Evolutionary conservation across 2,888 invertebrate species (phyloP).

Genomic region (Temnothorax ravouxi): DNA sequence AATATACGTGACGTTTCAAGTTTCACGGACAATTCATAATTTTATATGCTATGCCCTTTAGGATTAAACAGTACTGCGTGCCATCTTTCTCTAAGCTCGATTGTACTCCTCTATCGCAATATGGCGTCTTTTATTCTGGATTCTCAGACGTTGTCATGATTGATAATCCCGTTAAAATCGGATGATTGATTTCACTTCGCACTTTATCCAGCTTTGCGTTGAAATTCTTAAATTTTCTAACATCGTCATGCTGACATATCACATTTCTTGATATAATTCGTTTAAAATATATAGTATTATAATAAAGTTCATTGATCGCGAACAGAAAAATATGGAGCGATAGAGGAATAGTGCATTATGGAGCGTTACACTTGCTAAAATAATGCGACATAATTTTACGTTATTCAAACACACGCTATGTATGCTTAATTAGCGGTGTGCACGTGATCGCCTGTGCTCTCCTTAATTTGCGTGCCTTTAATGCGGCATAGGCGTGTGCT

Average conservation of each 20-base stretch:
- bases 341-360: conserved; percentile 12
- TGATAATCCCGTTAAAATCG: conserved; percentile 28
- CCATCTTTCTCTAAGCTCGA: conserved; percentile 24
- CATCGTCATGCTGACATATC: neutral
- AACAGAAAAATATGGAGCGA: conserved; percentile 6
- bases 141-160: conserved; percentile 14
- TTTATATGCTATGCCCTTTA: conserved; percentile 9
- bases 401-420: conserved; percentile 32
- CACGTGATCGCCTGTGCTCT: conserved; percentile 49
- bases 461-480: conserved; percentile 41
- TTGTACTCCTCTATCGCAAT: conserved; percentile 34
- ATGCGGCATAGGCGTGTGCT: conserved; percentile 28
- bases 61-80: neutral
- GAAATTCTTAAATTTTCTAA: conserved; percentile 1
- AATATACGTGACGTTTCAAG: neutral
- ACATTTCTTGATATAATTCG: conserved; percentile 2
- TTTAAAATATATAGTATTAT: neutral
- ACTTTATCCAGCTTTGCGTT: neutral
- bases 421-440: conserved; percentile 32
- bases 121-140: neutral
- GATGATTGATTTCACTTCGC: conserved; percentile 15
- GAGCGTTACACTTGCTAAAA: neutral
- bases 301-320: neutral
- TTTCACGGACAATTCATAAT: neutral
- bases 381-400: conserved; percentile 9